A percentile compares a stretch with the other conserved stretches of the same genome.
phyloP scores from a whole-genome alignment of 2,888 invertebrate genomes.

The Eugnorisma glareosa region DNA sequence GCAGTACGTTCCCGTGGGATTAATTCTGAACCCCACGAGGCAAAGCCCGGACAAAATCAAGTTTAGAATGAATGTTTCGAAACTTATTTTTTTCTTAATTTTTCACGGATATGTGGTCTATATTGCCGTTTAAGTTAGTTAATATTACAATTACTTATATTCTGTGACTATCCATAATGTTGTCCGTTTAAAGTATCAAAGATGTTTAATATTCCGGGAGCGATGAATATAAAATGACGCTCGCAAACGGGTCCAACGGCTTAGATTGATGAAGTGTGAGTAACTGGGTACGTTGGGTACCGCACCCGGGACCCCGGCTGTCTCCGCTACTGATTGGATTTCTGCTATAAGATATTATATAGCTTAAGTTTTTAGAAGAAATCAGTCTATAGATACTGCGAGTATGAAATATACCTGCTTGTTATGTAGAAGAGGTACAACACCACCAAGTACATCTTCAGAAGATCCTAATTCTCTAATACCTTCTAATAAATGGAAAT shows the following conservation, averaged over 20 bases:
- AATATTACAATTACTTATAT: background rate
- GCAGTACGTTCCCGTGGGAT: background rate
- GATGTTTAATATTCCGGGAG: constrained; percentile 40
- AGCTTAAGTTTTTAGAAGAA: background rate
- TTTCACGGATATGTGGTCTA: background rate
- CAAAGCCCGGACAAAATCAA: background rate
- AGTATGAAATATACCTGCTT: background rate
- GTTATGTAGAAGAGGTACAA: background rate
- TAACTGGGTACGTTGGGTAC: background rate
- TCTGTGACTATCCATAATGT: constrained; percentile 10
- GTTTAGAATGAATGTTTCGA: background rate
- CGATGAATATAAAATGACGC: constrained; percentile 28
- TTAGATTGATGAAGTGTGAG: constrained; percentile 48
- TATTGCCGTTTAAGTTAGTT: background rate
- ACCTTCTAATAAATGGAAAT: background rate
- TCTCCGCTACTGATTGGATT: constrained; percentile 8
- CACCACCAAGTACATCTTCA: background rate
- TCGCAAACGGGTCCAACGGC: constrained; percentile 10
- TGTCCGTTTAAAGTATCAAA: constrained; percentile 27
- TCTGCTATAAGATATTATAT: background rate
- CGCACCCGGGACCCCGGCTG: background rate
- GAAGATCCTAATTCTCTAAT: background rate
- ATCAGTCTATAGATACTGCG: background rate
- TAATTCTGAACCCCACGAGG: background rate
- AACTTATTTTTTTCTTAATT: background rate